A percentile compares a stretch with the other conserved stretches of the same genome.
Conservation (phyloP, 2,888 invertebrate genomes). For the Thyatira batis region DNA sequence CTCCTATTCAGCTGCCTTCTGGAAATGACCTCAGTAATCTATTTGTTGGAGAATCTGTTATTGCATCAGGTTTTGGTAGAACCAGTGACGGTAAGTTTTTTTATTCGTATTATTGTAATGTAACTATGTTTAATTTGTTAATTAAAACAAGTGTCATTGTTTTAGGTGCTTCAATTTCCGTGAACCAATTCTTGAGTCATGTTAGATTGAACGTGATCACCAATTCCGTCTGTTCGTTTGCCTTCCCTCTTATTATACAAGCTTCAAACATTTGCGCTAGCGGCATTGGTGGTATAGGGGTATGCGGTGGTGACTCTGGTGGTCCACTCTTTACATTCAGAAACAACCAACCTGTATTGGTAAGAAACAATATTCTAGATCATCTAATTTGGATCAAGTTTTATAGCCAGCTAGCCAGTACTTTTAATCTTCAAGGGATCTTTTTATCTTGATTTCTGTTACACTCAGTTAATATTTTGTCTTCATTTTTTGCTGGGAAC, state of each 20-base stretch:
- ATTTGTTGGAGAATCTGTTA: conserved; percentile 38
- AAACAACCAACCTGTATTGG: conserved; percentile 33
- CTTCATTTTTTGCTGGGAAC: too few species aligned
- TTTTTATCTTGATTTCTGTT: too few species aligned
- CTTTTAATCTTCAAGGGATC: too few species aligned
- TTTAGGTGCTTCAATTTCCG: conserved; percentile 28
- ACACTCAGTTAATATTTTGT: too few species aligned
- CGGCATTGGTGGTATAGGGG: conserved; percentile 36
- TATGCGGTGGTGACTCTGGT: conserved; percentile 56
- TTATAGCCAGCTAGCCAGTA: neutral
- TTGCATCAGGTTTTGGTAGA: conserved; percentile 50
- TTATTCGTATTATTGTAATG: conserved; percentile 2
- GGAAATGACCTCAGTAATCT: conserved; percentile 26
- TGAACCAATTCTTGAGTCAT: conserved; percentile 33
- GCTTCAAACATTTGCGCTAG: conserved; percentile 50
- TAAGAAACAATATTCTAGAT: conserved; percentile 16
- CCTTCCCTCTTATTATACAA: conserved; percentile 38
- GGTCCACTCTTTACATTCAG: conserved; percentile 44
- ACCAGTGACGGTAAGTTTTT: conserved; percentile 26
- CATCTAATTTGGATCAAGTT: neutral
- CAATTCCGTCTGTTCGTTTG: conserved; percentile 34
- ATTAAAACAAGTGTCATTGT: neutral
- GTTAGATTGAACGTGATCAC: conserved; percentile 39
- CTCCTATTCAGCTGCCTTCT: conserved; percentile 36
- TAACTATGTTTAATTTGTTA: neutral